phyloP scores from a whole-genome alignment of 2,888 invertebrate genomes.

The Tachina lurida region DNA sequence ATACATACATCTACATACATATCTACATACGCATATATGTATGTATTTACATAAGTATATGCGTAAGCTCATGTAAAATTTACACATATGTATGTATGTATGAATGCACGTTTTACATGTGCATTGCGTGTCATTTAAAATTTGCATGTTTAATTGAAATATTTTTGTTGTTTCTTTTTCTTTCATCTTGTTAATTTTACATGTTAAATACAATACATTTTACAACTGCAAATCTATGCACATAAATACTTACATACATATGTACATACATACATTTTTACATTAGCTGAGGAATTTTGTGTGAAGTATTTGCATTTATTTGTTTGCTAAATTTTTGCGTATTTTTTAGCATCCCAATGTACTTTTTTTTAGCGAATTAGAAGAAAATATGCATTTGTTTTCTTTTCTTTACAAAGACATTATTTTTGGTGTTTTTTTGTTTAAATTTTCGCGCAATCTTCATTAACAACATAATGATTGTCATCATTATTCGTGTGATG shows the following conservation, averaged over 20 bases:
- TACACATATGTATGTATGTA: not conserved
- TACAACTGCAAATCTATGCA: not conserved
- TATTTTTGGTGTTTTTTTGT: not conserved
- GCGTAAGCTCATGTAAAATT: not conserved
- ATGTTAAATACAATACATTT: conserved; percentile 40
- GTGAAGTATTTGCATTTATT: conserved; percentile 58
- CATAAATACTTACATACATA: too few relatives aligned
- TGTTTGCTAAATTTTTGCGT: conserved; percentile 10
- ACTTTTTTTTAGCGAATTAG: not conserved
- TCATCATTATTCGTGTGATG: conserved; percentile 63
- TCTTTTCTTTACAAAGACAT: not conserved
- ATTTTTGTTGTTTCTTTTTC: conserved; percentile 57
- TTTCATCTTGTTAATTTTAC: conserved; percentile 59
- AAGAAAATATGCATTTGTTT: conserved; percentile 14
- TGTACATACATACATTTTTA: conserved; percentile 30
- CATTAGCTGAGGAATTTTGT: conserved; percentile 56
- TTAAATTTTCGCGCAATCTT: conserved; percentile 64
- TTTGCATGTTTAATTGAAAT: conserved; percentile 72
- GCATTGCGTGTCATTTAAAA: conserved; percentile 71
- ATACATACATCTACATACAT: too few relatives aligned
- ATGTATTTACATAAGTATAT: not conserved
- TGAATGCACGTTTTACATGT: conserved; percentile 2
- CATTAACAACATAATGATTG: conserved; percentile 67
- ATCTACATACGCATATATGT: not conserved
- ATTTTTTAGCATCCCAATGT: conserved; percentile 12